These are phyloP conservation scores for Hoplias malabaricus DNA, from an alignment of 2,113 vertebrate species.

Conservation along the genomic window DNA sequence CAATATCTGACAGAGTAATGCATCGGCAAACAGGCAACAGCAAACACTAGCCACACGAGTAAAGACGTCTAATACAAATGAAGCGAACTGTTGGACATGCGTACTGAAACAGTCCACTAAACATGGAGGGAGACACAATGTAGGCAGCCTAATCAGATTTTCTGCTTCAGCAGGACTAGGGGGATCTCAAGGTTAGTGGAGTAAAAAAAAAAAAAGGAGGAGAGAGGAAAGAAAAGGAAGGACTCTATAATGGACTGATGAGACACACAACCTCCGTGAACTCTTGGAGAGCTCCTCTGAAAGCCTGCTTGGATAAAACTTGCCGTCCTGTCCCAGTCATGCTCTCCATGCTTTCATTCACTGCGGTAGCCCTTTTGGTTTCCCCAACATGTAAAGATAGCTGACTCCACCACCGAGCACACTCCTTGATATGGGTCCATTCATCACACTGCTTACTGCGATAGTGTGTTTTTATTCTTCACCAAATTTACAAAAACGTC, in stretches of 20 bases:
- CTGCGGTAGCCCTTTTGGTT: not conserved
- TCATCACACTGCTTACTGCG: too few species aligned
- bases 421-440: not conserved
- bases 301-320: not conserved
- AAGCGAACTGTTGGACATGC: constrained; percentile 30
- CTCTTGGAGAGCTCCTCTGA: not conserved
- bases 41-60: constrained; percentile 22
- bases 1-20: constrained; percentile 4
- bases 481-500: too few species aligned
- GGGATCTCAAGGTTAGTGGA: constrained; percentile 31
- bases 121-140: constrained; percentile 31
- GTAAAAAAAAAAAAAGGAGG: not conserved
- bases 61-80: constrained; percentile 11
- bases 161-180: constrained; percentile 26
- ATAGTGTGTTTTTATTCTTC: too few species aligned
- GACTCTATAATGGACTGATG: constrained; percentile 14
- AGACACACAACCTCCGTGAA: constrained; percentile 9
- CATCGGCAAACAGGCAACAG: constrained; percentile 19
- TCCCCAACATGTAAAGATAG: not conserved
- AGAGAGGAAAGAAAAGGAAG: constrained; percentile 7
- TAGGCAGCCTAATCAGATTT: constrained; percentile 42
- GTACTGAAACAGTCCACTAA: constrained; percentile 20
- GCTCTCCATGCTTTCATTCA: not conserved
- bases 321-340: not conserved
- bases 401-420: not conserved